Conservation (phyloP, 2,888 invertebrate genomes). For the Dynastes grantii region DNA sequence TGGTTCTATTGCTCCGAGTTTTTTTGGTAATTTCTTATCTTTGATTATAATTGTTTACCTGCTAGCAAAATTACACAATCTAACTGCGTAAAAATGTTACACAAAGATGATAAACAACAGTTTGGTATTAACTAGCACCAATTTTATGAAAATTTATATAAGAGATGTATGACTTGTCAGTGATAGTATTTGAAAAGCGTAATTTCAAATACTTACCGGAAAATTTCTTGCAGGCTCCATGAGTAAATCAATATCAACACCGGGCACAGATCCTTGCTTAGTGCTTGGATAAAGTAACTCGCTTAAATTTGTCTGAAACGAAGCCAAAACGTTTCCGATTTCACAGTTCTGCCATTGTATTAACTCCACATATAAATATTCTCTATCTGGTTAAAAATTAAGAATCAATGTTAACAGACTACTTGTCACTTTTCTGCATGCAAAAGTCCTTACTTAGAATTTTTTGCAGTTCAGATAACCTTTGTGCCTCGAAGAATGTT, state of each 20-base stretch:
- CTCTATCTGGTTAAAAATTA: slow-evolving; percentile 69
- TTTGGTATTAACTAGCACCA: too few species aligned
- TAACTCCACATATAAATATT: slow-evolving; percentile 77
- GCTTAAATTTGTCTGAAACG: slow-evolving; percentile 77
- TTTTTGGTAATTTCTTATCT: too few species aligned
- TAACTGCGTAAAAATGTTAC: too few species aligned
- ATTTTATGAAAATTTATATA: too few species aligned
- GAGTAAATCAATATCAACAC: slow-evolving; percentile 77
- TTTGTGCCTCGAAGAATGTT: slow-evolving; percentile 70
- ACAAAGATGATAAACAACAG: too few species aligned
- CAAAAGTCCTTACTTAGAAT: slow-evolving; percentile 67
- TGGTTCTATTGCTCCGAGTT: too few species aligned
- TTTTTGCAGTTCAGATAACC: slow-evolving; percentile 70
- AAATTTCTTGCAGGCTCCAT: slow-evolving; percentile 79
- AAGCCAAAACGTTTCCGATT: slow-evolving; percentile 74
- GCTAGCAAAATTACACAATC: too few species aligned
- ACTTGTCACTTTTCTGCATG: not conserved
- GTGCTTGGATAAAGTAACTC: slow-evolving; percentile 79
- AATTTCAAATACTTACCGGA: slow-evolving; percentile 72
- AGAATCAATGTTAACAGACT: not conserved
- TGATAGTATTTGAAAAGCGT: too few species aligned
- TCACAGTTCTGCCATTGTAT: slow-evolving; percentile 76
- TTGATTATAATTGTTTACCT: too few species aligned
- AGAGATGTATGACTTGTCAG: too few species aligned
- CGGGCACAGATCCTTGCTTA: slow-evolving; percentile 73